Conservation (phyloP, 1,140 invertebrate genomes). For the Thaumatotibia leucotreta region DNA sequence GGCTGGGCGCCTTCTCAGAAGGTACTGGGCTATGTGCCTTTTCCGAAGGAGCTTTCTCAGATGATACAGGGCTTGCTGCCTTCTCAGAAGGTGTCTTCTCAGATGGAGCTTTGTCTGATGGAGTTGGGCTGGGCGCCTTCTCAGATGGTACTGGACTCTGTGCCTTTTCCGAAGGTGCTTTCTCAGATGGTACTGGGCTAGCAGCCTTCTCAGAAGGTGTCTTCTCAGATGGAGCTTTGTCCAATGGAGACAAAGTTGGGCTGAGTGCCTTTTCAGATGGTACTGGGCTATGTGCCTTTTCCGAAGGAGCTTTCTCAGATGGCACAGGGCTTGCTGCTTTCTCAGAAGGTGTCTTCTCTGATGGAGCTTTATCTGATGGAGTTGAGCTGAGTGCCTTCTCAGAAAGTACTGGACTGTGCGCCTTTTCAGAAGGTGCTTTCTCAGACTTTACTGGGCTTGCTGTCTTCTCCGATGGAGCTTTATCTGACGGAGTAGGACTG, state of each 20-base stretch:
- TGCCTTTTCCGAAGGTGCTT: not conserved
- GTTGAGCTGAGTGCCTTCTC: not conserved
- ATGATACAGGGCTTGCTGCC: not conserved
- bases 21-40: not conserved
- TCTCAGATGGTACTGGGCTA: not conserved
- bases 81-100: constrained; percentile 12
- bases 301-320: no score
- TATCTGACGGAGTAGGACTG: no score
- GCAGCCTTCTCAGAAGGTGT: no score
- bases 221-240: no score
- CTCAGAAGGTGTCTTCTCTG: not conserved
- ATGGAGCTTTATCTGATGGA: not conserved
- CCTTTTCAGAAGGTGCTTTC: no score
- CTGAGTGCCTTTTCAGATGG: not conserved
- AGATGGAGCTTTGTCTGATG: not conserved
- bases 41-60: not conserved
- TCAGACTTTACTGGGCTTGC: no score
- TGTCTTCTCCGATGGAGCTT: no score
- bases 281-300: no score
- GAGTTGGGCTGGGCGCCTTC: no score
- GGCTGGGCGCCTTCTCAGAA: not conserved
- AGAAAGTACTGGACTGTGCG: no score
- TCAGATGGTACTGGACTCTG: not conserved
- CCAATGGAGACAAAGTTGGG: no score
- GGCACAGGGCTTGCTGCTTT: no score